Evolutionary conservation across 2,113 vertebrate genomes (phyloP).

Genomic region (Chlorocebus sabaeus): DNA sequence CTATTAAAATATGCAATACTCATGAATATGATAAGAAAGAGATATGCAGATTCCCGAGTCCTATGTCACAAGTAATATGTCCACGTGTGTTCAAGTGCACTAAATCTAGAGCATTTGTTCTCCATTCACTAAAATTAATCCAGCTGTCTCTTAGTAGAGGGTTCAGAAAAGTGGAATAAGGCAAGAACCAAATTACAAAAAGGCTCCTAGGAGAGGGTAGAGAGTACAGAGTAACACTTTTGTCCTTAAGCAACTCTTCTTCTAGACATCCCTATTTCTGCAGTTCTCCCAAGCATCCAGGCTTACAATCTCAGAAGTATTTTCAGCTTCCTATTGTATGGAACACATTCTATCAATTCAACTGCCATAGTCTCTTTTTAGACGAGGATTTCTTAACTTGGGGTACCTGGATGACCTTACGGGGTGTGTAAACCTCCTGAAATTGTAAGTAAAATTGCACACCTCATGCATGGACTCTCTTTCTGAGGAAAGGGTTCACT

Average conservation of each 20-base stretch:
- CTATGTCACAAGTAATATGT: not conserved
- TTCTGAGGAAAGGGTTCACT: not conserved
- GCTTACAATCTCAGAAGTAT: not conserved
- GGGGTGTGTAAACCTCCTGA: not conserved
- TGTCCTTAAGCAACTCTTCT: not conserved
- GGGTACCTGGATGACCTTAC: not conserved
- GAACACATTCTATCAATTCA: not conserved
- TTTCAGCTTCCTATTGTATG: not conserved
- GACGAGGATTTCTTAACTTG: not conserved
- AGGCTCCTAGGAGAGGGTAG: not conserved
- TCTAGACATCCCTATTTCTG: not conserved
- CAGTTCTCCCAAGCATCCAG: not conserved
- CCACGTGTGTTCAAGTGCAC: not conserved
- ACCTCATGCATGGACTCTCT: not conserved
- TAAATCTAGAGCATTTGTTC: not conserved
- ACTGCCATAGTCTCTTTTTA: not conserved
- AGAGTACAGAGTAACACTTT: not conserved
- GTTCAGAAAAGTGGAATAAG: not conserved
- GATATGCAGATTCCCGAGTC: not conserved
- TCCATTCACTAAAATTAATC: not conserved
- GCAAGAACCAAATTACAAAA: not conserved
- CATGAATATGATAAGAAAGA: constrained; percentile 12
- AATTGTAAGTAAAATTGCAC: not conserved
- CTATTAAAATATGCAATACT: constrained; percentile 64
- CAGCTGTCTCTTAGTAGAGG: not conserved